Conservation (phyloP, 2,797 vertebrate genomes). For the Enteromius treurensis region DNA sequence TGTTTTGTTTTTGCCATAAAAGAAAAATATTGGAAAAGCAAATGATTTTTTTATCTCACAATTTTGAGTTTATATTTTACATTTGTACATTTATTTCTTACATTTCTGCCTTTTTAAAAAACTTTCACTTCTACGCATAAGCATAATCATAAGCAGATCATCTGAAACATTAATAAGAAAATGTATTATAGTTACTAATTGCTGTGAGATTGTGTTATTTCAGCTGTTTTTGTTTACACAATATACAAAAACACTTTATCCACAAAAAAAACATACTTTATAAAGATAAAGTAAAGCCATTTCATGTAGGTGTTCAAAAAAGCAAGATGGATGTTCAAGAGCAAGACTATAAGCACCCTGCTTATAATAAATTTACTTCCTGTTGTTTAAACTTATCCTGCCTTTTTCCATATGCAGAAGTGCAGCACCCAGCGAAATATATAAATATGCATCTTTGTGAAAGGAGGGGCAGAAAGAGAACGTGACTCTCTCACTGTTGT, state of each 20-base stretch:
- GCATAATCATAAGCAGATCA: background rate
- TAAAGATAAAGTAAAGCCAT: background rate
- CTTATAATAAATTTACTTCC: background rate
- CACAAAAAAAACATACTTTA: background rate
- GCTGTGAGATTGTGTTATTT: background rate
- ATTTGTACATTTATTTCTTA: background rate
- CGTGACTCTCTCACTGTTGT: background rate
- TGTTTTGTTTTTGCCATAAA: background rate
- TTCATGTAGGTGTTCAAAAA: background rate
- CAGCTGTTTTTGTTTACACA: background rate
- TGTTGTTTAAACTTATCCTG: background rate
- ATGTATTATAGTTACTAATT: background rate
- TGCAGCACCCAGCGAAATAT: background rate
- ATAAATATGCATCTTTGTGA: slow-evolving; percentile 19
- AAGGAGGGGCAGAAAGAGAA: slow-evolving; percentile 13
- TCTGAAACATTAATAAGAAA: background rate
- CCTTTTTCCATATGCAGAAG: background rate
- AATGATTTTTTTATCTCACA: background rate
- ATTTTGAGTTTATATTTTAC: background rate
- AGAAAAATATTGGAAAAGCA: background rate
- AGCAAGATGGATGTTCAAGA: background rate
- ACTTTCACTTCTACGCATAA: background rate
- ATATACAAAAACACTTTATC: background rate
- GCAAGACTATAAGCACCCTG: background rate
- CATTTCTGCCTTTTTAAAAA: background rate